Evolutionary conservation across 2,113 vertebrate genomes (phyloP).

Genomic region (Eublepharis macularius): DNA sequence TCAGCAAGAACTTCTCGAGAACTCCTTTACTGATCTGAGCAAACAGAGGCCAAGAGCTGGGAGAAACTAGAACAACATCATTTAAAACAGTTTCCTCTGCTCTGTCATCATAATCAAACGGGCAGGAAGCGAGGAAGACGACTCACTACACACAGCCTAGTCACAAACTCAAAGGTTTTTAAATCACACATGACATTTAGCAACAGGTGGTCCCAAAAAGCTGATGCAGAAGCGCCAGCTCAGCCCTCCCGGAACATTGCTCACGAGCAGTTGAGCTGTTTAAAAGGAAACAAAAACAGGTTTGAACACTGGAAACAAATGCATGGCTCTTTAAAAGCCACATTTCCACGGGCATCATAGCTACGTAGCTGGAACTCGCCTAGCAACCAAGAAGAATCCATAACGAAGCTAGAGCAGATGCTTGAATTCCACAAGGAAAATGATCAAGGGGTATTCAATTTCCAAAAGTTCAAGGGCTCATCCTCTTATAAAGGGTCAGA

Average conservation of each 20-base stretch:
- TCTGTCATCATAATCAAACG: no score
- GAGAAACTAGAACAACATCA: no score
- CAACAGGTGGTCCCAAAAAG: neutral
- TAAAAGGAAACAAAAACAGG: constrained; percentile 10
- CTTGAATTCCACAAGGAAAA: neutral
- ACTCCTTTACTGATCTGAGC: no score
- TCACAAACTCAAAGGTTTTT: neutral
- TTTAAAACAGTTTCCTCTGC: no score
- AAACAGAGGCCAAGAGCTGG: no score
- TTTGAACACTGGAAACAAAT: constrained; percentile 29
- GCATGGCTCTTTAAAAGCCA: neutral
- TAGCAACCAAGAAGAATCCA: neutral
- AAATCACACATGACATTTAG: neutral
- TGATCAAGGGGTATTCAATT: neutral
- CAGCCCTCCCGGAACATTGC: constrained; percentile 28
- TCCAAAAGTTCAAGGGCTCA: neutral
- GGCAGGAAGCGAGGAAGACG: no score
- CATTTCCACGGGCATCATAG: neutral
- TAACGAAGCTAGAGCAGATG: neutral
- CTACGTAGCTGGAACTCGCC: neutral
- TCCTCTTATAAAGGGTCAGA: no score
- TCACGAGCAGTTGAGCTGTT: constrained; percentile 20
- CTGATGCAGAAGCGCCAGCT: constrained; percentile 21
- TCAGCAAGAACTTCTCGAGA: no score
- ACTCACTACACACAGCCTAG: neutral